A percentile compares a stretch with the other conserved stretches of the same genome.
Evolutionary conservation across 2,113 vertebrate species (phyloP).

Genomic region (Ibidorhyncha struthersii): DNA sequence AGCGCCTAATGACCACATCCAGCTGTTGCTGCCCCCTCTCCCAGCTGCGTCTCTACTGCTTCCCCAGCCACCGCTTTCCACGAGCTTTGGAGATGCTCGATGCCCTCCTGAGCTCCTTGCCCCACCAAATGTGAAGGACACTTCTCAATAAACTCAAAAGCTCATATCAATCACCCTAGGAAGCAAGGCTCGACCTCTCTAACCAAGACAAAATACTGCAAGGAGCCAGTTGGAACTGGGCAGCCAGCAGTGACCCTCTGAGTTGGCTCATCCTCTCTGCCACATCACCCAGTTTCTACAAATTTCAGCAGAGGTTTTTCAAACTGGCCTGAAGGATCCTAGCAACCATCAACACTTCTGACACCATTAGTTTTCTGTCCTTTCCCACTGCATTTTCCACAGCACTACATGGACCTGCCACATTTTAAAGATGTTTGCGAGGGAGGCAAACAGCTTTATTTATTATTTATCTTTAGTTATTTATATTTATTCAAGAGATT

Average conservation of each 20-base stretch:
- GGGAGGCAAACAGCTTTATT: not conserved
- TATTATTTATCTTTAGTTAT: not conserved
- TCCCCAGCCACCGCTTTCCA: not conserved
- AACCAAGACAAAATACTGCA: not conserved
- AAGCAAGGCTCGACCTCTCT: not conserved
- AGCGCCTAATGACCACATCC: not conserved
- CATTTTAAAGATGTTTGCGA: not conserved
- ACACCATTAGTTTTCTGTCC: not conserved
- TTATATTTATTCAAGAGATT: not conserved
- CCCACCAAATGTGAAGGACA: not conserved
- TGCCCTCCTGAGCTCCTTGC: not conserved
- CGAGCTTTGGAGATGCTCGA: not conserved
- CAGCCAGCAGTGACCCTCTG: accelerated
- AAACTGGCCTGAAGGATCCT: not conserved
- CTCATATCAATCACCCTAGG: not conserved
- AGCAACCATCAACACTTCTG: not conserved
- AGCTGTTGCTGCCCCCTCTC: not conserved
- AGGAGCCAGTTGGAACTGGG: not conserved
- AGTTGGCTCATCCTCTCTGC: not conserved
- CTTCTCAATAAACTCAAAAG: not conserved
- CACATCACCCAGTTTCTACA: not conserved
- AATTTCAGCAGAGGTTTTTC: not conserved
- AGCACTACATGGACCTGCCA: not conserved
- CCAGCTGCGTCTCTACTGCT: not conserved
- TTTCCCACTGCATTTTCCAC: not conserved